These are phyloP conservation scores for Dugesia japonica DNA, from an alignment of 2,888 invertebrate species.

Conservation along the genomic window DNA sequence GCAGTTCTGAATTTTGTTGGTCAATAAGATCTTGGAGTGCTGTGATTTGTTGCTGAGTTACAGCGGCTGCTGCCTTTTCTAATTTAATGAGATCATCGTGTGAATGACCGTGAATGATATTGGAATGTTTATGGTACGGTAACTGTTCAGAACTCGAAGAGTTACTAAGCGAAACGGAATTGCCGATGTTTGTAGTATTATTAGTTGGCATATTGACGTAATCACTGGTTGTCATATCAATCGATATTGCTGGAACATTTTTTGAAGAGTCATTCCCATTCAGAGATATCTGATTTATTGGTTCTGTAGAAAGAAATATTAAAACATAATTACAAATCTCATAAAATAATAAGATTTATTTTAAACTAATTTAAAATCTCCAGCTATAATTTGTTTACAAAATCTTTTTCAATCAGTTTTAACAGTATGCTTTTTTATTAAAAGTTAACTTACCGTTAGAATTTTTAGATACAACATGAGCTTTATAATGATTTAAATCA, in stretches of 20 bases:
- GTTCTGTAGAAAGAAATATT: too few species aligned
- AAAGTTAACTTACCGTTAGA: background rate
- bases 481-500: background rate
- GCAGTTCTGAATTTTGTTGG: constrained; percentile 68
- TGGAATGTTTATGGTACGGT: background rate
- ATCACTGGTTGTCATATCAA: background rate
- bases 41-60: constrained; percentile 40
- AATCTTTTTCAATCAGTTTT: too few species aligned
- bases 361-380: too few species aligned
- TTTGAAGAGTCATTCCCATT: background rate
- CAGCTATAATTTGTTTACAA: too few species aligned
- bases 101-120: background rate
- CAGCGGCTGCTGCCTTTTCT: background rate
- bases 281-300: background rate
- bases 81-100: background rate
- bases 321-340: too few species aligned
- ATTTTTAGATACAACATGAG: background rate
- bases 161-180: background rate
- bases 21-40: constrained; percentile 51
- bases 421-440: too few species aligned
- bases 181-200: background rate
- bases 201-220: background rate
- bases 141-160: background rate
- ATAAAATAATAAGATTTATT: too few species aligned
- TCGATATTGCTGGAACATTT: background rate